Base-by-base conservation (phyloP, 2,113 vertebrate species). In the Sisor rabdophorus region DNA sequence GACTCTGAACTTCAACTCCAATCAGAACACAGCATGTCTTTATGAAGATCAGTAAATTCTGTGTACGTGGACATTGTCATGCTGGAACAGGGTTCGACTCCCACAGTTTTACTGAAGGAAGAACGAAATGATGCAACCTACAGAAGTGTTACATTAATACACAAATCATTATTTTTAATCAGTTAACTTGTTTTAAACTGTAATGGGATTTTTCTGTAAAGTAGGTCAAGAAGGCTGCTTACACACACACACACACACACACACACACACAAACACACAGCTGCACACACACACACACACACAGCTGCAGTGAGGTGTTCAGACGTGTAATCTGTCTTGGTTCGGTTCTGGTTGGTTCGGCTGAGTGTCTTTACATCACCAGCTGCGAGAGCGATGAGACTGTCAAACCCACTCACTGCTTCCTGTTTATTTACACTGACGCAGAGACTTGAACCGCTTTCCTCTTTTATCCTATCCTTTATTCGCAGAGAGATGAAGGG, bases 391-490 rank as follows among this genome's bases (percentile, higher is more conserved):
- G 78, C 79, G 81, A 86, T 76, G 70, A 73, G 83, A 84, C 80
- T 81, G 79, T 47, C 59, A 79, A 61, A 71, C 11, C 73, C 40
- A 44, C 26, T 78, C 81, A 73, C 68, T 78, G 73, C 26, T 75
- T 83, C 81, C 68, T 74, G 77, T 81, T 77, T 81, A 76, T 65
- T 84, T 78, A 88, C 83, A 86, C 79, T 79, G 74, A 56, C 7
- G 58, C 6, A 54, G 54, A 74, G 74, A 73, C 26, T 50, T 20
- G 58, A 22, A 5, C 8, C 32, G 19, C 30, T 1, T 0, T 15
- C 0, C 32, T 40, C 20, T 10, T 60, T 32, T 58, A 32, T 61
- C 11, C 28, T 10, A 3, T 11, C 13, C 59, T 61, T 63, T 63
- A 40, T 40, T 63, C 7, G 26, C 58, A 22, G n/a, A n/a, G 36